phyloP scores from a whole-genome alignment of 2,113 vertebrate genomes.

The Anolis carolinensis region DNA sequence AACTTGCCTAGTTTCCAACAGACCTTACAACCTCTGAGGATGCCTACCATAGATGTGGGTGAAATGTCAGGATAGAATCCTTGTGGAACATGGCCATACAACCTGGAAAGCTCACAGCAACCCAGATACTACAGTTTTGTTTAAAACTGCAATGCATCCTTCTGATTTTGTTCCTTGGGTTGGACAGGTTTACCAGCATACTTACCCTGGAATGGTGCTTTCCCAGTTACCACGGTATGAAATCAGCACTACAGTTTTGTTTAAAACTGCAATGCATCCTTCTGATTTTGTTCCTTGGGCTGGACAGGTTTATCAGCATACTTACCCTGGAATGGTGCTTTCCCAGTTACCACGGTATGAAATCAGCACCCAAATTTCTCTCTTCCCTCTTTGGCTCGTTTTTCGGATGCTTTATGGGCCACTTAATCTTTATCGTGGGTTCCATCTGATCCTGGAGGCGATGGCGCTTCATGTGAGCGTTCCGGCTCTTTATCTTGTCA shows the following conservation, averaged over 20 bases:
- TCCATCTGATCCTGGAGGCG: constrained; percentile 67
- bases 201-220: neutral
- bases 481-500: constrained; percentile 75
- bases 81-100: too few species aligned
- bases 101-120: too few species aligned
- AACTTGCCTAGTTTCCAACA: too few species aligned
- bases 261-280: too few species aligned
- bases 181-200: neutral
- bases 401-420: constrained; percentile 49
- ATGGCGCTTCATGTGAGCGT: constrained; percentile 78
- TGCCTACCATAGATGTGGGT: too few species aligned
- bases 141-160: too few species aligned
- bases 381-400: constrained; percentile 48
- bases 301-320: neutral
- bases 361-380: constrained; percentile 34
- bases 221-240: constrained; percentile 63
- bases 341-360: constrained; percentile 63
- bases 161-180: too few species aligned
- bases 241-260: too few species aligned
- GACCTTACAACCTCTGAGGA: too few species aligned
- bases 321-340: neutral
- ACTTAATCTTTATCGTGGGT: constrained; percentile 44
- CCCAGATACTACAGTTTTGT: too few species aligned
- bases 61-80: too few species aligned
- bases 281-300: too few species aligned